Conservation (phyloP, 2,888 invertebrate species). For the Aquatica leii region DNA sequence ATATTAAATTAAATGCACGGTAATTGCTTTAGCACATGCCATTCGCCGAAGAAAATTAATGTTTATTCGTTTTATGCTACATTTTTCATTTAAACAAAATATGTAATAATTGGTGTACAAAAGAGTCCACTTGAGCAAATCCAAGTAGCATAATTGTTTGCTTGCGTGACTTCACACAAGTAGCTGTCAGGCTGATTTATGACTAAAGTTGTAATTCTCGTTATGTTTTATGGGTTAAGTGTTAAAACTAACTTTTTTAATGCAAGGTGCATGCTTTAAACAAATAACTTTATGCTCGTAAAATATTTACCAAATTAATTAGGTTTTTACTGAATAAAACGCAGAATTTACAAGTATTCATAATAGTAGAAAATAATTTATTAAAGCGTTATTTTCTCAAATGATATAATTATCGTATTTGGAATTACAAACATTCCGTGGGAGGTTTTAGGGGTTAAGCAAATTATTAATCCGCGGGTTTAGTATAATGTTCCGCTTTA, state of each 20-base stretch:
- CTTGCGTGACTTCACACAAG: conserved; percentile 43
- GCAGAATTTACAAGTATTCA: background rate
- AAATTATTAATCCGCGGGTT: conserved; percentile 15
- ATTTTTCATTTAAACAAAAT: conserved; percentile 1
- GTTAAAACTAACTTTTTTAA: conserved; percentile 32
- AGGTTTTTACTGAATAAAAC: background rate
- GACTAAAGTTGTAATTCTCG: conserved; percentile 33
- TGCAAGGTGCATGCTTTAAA: conserved; percentile 20
- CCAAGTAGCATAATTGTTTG: conserved; percentile 45
- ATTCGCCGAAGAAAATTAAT: background rate
- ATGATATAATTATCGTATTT: background rate
- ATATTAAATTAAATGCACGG: no score
- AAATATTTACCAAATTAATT: no score
- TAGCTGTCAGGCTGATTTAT: conserved; percentile 42
- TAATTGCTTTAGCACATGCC: background rate
- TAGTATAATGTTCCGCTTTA: conserved; percentile 13
- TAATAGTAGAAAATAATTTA: no score
- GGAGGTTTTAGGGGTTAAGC: conserved; percentile 3
- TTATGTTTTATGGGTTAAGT: conserved; percentile 34
- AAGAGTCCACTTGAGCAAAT: conserved; percentile 36
- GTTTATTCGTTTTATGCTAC: background rate
- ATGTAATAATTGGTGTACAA: conserved; percentile 11
- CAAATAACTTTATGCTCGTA: conserved; percentile 17
- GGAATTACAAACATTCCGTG: background rate
- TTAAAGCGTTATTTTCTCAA: background rate